Base-by-base conservation (phyloP, 2,113 vertebrate genomes). In the Psilopsiagon aurifrons region DNA sequence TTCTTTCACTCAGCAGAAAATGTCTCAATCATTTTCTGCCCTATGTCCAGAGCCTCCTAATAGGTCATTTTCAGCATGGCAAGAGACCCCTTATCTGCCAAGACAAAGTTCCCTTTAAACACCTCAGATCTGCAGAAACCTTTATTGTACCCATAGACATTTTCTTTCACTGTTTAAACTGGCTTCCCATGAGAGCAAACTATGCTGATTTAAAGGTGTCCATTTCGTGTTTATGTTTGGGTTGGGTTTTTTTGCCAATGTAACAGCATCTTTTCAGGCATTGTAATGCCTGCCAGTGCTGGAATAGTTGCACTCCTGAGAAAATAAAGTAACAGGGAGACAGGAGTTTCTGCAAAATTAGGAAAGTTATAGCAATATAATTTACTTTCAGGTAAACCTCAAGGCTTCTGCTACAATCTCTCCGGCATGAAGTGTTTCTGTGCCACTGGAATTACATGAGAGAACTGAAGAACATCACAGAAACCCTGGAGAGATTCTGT, bases 401-500 rank as follows among this genome's bases (percentile, higher is more conserved):
- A 13, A 49, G 20, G 16, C 8, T 73, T 1, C 20, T 66, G 23
- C 28, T 86, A 33, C 4, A 7, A 16, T 51, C 3, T 28, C 17
- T 64, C 33, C 52, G 20, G 6, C 25, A 22, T 28, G 27, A 62
- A 71, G 25, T 35, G 3, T 12, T 76, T 83, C 62, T 76, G 11
- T 54, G 44, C 10, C 35, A 35, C 17, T 55, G 43, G 35, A 60
- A 9, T 39, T 81, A 4, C 33, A 6, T 33, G 62, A 39, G 43
- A 54, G 33, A 60, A 20, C 25, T 76, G 64, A 75, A 76, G 17
- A 10, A 6, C 27, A 57, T 77, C 33, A 43, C 14, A 33, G 57
- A 88, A 69, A 74, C 5, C 3, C 18, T 7, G 37, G 11, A 37
- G 8, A 17, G 13, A 13, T 71, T 43, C 0, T 0, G 0, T 46